Conservation (phyloP, 2,888 invertebrate species). For the Sminthurides aquaticus region DNA sequence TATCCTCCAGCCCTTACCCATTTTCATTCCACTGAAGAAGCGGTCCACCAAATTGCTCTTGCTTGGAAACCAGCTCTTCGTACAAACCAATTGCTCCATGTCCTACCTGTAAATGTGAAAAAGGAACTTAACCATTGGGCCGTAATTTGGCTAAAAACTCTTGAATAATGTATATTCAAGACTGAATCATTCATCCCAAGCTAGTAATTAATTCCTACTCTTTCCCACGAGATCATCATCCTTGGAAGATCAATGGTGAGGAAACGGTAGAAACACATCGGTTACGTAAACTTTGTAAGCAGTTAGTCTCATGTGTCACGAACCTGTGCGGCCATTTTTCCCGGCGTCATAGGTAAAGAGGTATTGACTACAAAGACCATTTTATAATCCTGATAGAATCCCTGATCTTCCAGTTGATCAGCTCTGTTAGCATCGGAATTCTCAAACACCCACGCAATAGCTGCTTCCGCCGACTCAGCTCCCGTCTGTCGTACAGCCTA, state of each 20-base stretch:
- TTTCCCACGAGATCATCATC: too few relatives aligned
- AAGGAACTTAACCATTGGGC: too few relatives aligned
- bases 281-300: too few relatives aligned
- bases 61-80: conserved; percentile 37
- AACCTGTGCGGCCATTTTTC: conserved; percentile 44
- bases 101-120: conserved; percentile 27
- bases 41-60: conserved; percentile 41
- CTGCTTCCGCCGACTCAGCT: conserved; percentile 41
- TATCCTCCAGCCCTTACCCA: too few relatives aligned
- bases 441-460: conserved; percentile 43
- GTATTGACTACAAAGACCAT: conserved; percentile 43
- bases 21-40: conserved; percentile 42
- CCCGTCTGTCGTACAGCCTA: conserved; percentile 43
- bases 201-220: too few relatives aligned
- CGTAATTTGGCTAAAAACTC: too few relatives aligned
- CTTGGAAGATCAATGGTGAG: too few relatives aligned
- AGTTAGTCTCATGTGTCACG: too few relatives aligned
- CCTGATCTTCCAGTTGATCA: conserved; percentile 23
- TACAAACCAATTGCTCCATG: conserved; percentile 42
- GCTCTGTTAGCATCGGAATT: conserved; percentile 30
- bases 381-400: conserved; percentile 40
- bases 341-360: conserved; percentile 41
- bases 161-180: too few relatives aligned
- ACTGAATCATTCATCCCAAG: too few relatives aligned
- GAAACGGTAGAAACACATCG: too few relatives aligned